Evolutionary conservation across 2,797 vertebrate genomes (phyloP).

Genomic region (Anisognathus igniventris): DNA sequence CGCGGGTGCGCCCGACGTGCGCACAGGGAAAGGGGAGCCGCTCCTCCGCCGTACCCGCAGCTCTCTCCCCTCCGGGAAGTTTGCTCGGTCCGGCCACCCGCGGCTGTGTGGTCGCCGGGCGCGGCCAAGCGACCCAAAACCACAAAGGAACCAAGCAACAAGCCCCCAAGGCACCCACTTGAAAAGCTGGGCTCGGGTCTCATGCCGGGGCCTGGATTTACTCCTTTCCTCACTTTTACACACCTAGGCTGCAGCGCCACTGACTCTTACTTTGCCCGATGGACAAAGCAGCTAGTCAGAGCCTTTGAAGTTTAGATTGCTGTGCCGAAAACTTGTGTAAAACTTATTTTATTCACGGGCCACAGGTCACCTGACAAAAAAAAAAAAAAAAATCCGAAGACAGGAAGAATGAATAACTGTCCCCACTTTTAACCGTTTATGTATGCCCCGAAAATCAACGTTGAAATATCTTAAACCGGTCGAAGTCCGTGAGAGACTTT

Average conservation of each 20-base stretch:
- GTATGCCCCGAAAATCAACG: neutral
- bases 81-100: neutral
- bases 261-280: neutral
- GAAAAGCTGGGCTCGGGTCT: neutral
- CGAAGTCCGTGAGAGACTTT: neutral
- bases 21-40: fast-evolving
- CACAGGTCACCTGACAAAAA: neutral
- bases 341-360: neutral
- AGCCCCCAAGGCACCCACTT: fast-evolving
- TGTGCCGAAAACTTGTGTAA: neutral
- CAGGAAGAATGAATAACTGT: neutral
- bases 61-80: neutral
- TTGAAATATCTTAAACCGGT: neutral
- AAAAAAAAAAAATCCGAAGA: neutral
- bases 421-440: neutral
- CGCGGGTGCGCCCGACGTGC: neutral
- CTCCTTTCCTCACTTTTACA: neutral
- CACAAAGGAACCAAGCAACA: neutral
- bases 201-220: neutral
- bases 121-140: neutral
- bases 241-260: fast-evolving
- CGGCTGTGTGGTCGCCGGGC: neutral
- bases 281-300: neutral
- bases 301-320: neutral
- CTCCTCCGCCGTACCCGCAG: neutral